These are phyloP conservation scores for Chrysemys picta DNA, from an alignment of 2,113 vertebrate genomes.

Conservation along the genomic window DNA sequence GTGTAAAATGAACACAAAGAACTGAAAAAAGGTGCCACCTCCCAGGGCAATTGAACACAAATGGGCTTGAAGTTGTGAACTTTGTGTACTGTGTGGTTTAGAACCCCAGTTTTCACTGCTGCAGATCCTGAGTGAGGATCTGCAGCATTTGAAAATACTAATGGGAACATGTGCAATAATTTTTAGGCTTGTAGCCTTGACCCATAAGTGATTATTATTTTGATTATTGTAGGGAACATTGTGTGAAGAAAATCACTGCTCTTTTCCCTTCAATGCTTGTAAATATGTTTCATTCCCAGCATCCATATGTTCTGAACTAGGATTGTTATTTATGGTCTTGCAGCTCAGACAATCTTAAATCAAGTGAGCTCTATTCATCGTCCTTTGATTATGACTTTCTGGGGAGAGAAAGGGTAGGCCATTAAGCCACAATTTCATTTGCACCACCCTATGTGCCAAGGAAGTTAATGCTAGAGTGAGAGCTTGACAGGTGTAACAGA, in stretches of 20 bases:
- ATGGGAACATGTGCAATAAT: background rate
- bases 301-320: background rate
- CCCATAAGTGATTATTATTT: background rate
- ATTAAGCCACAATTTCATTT: background rate
- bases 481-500: background rate
- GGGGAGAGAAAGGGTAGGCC: background rate
- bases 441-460: rapidly evolving
- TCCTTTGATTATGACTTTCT: slow-evolving; percentile 13
- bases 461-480: background rate
- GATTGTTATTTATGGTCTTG: background rate
- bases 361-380: background rate
- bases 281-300: slow-evolving; percentile 7
- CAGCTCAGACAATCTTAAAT: background rate
- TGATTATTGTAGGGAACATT: background rate
- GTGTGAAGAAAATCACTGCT: background rate
- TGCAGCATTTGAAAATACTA: background rate
- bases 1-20: background rate
- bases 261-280: background rate
- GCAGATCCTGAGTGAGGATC: rapidly evolving
- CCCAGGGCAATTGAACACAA: background rate
- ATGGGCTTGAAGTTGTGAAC: background rate
- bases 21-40: background rate
- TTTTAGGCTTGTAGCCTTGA: background rate
- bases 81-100: background rate
- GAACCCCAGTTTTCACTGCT: background rate